A percentile compares a stretch with the other conserved stretches of the same genome.
Conservation (phyloP, 30 jellyfish, hydroid and myxozoan species). For the Nemopilema nomurai region DNA sequence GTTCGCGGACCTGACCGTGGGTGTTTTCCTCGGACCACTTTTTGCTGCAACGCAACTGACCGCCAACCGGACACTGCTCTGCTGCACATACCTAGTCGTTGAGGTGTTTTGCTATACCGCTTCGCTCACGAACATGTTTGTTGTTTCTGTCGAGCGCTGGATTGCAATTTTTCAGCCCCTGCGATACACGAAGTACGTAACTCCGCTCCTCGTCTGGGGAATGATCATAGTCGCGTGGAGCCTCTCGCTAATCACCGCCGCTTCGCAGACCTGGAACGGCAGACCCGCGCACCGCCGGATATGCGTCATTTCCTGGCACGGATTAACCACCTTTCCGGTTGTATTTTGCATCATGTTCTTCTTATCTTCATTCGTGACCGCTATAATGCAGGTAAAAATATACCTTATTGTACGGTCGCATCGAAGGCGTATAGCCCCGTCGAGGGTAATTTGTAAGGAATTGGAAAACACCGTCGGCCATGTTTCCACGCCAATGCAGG, state of each 20-base stretch:
- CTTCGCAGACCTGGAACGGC: constrained; percentile 10
- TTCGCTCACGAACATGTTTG: constrained; percentile 47
- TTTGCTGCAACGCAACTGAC: constrained; percentile 11
- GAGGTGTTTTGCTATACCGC: constrained; percentile 50
- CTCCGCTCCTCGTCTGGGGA: constrained; percentile 31
- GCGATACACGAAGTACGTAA: constrained; percentile 23
- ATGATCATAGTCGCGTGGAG: constrained; percentile 40
- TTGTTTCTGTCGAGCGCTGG: constrained; percentile 52
- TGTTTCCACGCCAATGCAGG: background rate
- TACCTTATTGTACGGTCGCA: constrained; percentile 41
- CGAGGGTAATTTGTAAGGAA: background rate
- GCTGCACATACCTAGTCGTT: constrained; percentile 16
- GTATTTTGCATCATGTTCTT: constrained; percentile 1
- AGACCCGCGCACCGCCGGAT: background rate
- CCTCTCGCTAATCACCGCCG: constrained; percentile 4
- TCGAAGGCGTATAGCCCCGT: constrained; percentile 35
- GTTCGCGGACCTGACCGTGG: constrained; percentile 38
- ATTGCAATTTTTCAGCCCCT: constrained; percentile 45
- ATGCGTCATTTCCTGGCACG: constrained; percentile 5
- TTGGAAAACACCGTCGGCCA: constrained; percentile 1
- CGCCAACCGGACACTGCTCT: background rate
- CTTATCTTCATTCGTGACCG: constrained; percentile 4
- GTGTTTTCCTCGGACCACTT: constrained; percentile 40
- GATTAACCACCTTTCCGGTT: background rate
- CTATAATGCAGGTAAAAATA: constrained; percentile 32